Conservation (phyloP, 1,140 invertebrate species). For the Brachionus asplanchnoidis region DNA sequence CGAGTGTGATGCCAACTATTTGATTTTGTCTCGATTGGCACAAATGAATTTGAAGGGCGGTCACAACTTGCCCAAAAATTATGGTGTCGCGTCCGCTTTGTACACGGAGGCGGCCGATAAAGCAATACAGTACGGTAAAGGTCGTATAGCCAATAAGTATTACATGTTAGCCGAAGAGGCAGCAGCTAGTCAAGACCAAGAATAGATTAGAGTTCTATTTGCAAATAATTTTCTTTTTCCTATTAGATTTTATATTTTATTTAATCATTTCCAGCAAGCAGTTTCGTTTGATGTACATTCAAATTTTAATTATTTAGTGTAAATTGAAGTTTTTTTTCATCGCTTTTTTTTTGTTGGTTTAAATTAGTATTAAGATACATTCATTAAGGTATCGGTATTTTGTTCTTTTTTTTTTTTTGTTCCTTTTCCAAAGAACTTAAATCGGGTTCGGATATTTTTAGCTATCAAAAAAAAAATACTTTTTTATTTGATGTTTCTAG, state of each 20-base stretch:
- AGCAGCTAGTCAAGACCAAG: constrained; percentile 42
- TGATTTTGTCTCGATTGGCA: constrained; percentile 59
- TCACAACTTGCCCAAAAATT: constrained; percentile 56
- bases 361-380: not conserved
- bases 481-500: not conserved
- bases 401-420: not conserved
- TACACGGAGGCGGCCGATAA: constrained; percentile 61
- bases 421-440: not conserved
- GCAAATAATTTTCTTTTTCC: not conserved
- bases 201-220: not conserved
- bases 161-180: constrained; percentile 61
- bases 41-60: constrained; percentile 59
- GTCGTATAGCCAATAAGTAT: constrained; percentile 61
- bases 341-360: not conserved
- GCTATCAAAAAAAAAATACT: not conserved
- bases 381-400: not conserved
- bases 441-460: not conserved
- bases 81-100: constrained; percentile 56
- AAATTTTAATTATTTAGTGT: not conserved
- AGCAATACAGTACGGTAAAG: constrained; percentile 58
- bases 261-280: not conserved
- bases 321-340: not conserved
- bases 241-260: not conserved
- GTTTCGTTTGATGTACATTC: not conserved
- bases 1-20: constrained; percentile 53